Evolutionary conservation across 37 sponge, comb jelly and placozoan species (phyloP), one percentile per base, ranked within the genome.

Genomic region (Trichoplax adhaerens): DNA sequence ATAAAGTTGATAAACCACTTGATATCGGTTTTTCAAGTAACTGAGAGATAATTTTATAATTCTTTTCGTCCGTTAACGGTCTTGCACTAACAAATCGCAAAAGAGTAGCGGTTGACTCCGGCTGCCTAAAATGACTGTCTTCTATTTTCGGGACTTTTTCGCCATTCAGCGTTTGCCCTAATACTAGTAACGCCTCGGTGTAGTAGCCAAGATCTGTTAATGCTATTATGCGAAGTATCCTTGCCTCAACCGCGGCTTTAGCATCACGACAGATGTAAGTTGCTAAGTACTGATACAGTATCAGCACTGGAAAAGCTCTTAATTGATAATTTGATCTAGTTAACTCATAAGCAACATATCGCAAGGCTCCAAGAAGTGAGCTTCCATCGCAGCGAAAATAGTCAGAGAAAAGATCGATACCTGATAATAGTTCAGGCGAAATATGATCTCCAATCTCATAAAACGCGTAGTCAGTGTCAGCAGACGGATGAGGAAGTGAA

Each of bases 301-400:
- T 78, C 73, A 91, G 68, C 29, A 91, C 69, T 57, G 93, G 93
- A 5, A 87, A 79, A 2, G 74, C 77, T 81, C 81, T 72, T 53
- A 72, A 58, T n/a, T 29, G 29, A 29, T 29, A 29, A 29, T 29
- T 29, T 29, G 29, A 64, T 58, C 70, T 77, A 55, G 70, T 71
- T 12, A 77, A 64, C 1, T 65, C 62, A 49, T 70, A 70, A 56
- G 70, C 60, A 64, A 70, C 71, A 66, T 77, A 77, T 49, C 60
- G 78, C n/a, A 77, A 55, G 1, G 78, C 29, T 6, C 50, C 70
- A 6, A 55, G 65, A 72, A 77, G 80, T 8, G 58, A 4, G 55
- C 65, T 12, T 12, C 73, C 68, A 58, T 49, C 69, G 66, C 81
- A 83, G n/a, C 82, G 62, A 55, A 57, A 77, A 2, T 57, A 65